Evolutionary conservation across 2,113 vertebrate species (phyloP), one percentile per base, ranked within the genome.

Genomic region (Brachyhypopomus occidentalis): DNA sequence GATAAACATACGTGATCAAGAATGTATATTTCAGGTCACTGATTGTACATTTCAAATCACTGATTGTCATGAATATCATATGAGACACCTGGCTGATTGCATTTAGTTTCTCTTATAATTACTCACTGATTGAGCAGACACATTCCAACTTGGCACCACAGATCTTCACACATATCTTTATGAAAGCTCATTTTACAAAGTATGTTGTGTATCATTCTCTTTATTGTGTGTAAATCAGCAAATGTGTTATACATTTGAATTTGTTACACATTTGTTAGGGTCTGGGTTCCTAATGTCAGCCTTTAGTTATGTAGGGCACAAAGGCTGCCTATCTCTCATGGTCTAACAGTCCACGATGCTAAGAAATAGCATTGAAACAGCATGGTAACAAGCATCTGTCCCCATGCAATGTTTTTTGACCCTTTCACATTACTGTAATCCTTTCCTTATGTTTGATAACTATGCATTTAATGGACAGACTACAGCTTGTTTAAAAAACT

Each of bases 41-140:
- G 45, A 52, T 52, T 52, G 45, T 52, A 52, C 45, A 52, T 52
- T 52, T 52, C 45, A 14, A 48, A 41, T 73, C 30, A 73, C 14
- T 67, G 30, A 80, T 72, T 36, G 48, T 55, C 23, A 45, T 80
- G 73, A 84, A 84, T 78, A 84, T 82, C 56, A 82, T 38, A 75
- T 86, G 58, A 70, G 83, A 74, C 77, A 79, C 66, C 80, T 82
- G 59, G 59, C 38, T 80, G 83, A 82, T 63, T 67, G 74, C 0
- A 67, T 78, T 74, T 64, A 77, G 74, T 77, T 55, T 63, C 59
- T 22, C 27, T 77, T 52, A 25, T 78, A 78, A 81, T 81, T 81
- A 45, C 81, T 69, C 14, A 59, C 30, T 80, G 78, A 77, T 84
- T 77, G 80, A 48, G 73, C 58, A 77, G 73, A 60, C 41, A 60